Percentiles rank a stretch among this genome's conserved stretches.
Conservation (phyloP, 2,888 invertebrate species). For the Ramazzottius varieornatus region DNA sequence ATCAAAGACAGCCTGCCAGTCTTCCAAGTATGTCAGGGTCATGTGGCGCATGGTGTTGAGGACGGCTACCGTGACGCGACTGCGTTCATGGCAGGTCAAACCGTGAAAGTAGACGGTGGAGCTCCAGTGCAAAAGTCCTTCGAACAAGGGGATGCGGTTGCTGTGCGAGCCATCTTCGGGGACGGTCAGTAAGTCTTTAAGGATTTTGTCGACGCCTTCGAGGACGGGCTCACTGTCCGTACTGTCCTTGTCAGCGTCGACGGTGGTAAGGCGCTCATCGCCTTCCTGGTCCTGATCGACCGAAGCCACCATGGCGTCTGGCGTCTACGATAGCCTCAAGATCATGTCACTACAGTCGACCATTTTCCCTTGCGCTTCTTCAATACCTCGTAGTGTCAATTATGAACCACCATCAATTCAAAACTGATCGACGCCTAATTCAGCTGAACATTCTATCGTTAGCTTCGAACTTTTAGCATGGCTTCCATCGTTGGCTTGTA, state of each 20-base stretch:
- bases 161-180: not conserved
- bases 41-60: not conserved
- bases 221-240: not conserved
- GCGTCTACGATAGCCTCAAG: no score
- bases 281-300: no score
- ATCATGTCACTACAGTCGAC: no score
- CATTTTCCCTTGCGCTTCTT: no score
- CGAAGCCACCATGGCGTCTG: no score
- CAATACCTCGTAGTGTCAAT: no score
- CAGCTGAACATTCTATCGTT: no score
- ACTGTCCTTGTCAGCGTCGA: not conserved
- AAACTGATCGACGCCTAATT: no score
- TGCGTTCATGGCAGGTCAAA: not conserved
- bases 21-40: not conserved
- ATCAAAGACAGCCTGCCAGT: constrained; percentile 2
- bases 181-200: not conserved
- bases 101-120: not conserved
- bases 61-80: not conserved
- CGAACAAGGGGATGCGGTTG: not conserved
- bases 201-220: not conserved
- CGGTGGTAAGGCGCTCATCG: no score
- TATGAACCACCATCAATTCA: no score
- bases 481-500: no score
- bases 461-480: no score
- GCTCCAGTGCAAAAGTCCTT: not conserved